These are phyloP conservation scores for Elysia crispata DNA, from an alignment of 2,888 invertebrate species.

Conservation along the genomic window DNA sequence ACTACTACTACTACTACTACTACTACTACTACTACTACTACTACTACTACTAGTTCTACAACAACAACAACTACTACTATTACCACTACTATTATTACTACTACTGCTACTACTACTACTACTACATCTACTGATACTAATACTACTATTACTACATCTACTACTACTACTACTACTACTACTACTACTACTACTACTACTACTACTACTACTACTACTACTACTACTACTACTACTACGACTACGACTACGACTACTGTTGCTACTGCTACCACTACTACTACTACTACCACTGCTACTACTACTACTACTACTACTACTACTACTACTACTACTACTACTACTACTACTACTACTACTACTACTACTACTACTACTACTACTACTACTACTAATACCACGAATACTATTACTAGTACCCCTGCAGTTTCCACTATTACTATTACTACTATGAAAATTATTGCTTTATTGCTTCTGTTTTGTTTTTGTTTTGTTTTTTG, in stretches of 20 bases:
- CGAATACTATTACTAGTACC: slow-evolving; percentile 9
- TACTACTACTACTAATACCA: too few species aligned
- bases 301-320: slow-evolving; percentile 3
- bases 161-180: slow-evolving; percentile 12
- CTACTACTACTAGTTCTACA: too few species aligned
- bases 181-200: slow-evolving; percentile 15
- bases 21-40: too few species aligned
- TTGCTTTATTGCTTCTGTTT: too few species aligned
- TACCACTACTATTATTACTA: neutral
- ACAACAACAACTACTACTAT: too few species aligned
- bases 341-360: neutral
- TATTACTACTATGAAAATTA: too few species aligned
- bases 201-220: slow-evolving; percentile 9
- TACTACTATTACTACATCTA: too few species aligned
- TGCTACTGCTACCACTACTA: too few species aligned
- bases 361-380: slow-evolving; percentile 13
- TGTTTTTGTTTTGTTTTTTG: too few species aligned
- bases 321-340: neutral
- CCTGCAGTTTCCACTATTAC: neutral
- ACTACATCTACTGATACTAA: too few species aligned
- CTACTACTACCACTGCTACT: neutral
- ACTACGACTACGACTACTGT: too few species aligned
- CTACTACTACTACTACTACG: neutral
- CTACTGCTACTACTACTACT: neutral
- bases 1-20: too few species aligned